Base-by-base conservation (phyloP, 2,888 invertebrate species). In the Drosophila colorata region DNA sequence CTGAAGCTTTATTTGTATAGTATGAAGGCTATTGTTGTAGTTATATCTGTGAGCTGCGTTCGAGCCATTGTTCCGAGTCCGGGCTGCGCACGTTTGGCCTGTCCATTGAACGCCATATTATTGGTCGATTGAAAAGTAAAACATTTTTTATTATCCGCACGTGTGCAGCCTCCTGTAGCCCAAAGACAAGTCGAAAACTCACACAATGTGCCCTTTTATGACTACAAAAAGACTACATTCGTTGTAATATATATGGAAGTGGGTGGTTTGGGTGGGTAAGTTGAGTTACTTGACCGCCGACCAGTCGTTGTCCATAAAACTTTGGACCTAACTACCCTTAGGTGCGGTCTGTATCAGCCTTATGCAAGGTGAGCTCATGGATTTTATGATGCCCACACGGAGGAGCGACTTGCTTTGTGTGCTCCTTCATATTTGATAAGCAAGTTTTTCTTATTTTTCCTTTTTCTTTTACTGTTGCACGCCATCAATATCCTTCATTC, bases 61-160 rank as follows among this genome's bases (percentile, higher is more conserved):
- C 31, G 46, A 59, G 63, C 55, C 68, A 71, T 80, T 77, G 82
- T 85, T 76, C 63, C 73, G 69, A 49, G 80, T 51, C 28, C 47
- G 63, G 65, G 68, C 64, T 69, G 68, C 69, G 73, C 83, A 83
- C 87, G 88, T 85, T 81, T 82, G 86, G 86, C 82, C 84, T 80
- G 78, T 89, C 86, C 83, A 86, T 86, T 70, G 88, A 88, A 83
- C 81, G 87, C 74, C 77, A 81, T 89, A 87, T 87, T 87, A 89
- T 87, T 89, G 87, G 87, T 89, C 87, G 88, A 89, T 87, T 86
- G 86, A 87, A 87, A 87, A 88, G 84, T 89, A 82, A 82, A 87
- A 87, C 75, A 87, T 88, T 87, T 84, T 89, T 88, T 89, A 88
- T 85, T 87, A 80, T 80, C 74, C 76, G 76, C 88, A 87, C 87